phyloP scores from a whole-genome alignment of 2,888 invertebrate genomes.

The Eilema sororculum region DNA sequence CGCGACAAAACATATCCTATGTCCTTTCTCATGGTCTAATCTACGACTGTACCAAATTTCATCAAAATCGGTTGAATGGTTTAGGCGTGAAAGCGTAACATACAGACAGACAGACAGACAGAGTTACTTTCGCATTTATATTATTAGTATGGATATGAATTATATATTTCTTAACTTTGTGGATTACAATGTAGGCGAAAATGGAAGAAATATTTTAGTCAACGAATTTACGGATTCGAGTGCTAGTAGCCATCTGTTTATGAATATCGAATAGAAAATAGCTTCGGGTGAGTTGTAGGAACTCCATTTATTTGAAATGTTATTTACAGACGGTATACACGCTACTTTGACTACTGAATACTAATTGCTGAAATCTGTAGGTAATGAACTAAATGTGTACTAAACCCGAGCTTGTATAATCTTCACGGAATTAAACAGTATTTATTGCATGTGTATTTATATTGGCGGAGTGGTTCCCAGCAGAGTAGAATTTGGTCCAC shows the following conservation, averaged over 20 bases:
- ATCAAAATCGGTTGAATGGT: too few species aligned
- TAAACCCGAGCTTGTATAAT: too few species aligned
- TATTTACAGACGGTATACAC: conserved; percentile 2
- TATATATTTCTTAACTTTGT: neutral
- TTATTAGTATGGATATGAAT: too few species aligned
- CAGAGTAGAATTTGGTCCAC: too few species aligned
- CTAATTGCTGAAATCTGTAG: neutral
- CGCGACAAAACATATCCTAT: too few species aligned
- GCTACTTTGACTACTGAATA: conserved; percentile 1
- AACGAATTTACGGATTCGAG: neutral
- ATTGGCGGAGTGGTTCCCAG: too few species aligned
- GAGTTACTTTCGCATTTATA: too few species aligned
- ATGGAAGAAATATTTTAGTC: neutral
- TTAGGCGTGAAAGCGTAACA: too few species aligned
- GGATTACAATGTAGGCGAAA: neutral
- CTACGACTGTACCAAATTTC: too few species aligned
- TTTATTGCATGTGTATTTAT: neutral
- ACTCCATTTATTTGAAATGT: conserved; percentile 4
- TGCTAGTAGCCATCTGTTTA: neutral
- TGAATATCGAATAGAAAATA: conserved; percentile 5
- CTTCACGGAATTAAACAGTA: neutral
- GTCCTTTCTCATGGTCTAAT: too few species aligned
- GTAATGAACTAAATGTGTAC: neutral
- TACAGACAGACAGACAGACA: too few species aligned
- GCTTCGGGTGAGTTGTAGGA: neutral